Conservation (phyloP, 1,140 invertebrate species). For the Drosophila arizonae region DNA sequence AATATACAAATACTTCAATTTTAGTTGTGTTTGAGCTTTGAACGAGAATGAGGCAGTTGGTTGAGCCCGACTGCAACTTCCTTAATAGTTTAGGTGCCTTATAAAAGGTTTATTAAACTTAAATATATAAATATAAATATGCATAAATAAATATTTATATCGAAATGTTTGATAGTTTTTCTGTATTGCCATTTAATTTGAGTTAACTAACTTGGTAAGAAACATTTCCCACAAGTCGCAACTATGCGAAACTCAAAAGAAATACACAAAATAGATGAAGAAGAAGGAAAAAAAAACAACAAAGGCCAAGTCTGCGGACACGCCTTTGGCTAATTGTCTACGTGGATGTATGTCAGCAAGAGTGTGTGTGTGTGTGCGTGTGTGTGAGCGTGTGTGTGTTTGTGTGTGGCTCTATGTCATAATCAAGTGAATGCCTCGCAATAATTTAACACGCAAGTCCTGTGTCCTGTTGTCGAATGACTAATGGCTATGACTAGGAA, state of each 20-base stretch:
- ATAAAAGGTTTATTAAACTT: neutral
- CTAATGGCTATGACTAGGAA: conserved; percentile 66
- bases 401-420: conserved; percentile 58
- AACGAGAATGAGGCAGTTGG: no score
- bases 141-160: no score
- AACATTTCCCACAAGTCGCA: conserved; percentile 14
- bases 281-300: conserved; percentile 12
- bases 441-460: conserved; percentile 71
- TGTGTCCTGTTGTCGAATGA: conserved; percentile 42
- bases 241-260: conserved; percentile 8
- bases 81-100: no score
- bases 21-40: no score
- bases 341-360: conserved; percentile 16
- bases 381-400: neutral
- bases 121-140: neutral
- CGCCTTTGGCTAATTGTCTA: conserved; percentile 66
- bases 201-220: conserved; percentile 4
- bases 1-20: no score
- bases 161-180: no score
- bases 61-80: no score
- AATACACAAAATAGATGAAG: neutral
- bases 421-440: conserved; percentile 68
- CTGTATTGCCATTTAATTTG: conserved; percentile 23
- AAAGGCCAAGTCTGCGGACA: conserved; percentile 60
- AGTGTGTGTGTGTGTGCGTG: neutral